A percentile compares a stretch with the other conserved stretches of the same genome.
Evolutionary conservation across 2,888 invertebrate species (phyloP).

Genomic region (Boloria selene): DNA sequence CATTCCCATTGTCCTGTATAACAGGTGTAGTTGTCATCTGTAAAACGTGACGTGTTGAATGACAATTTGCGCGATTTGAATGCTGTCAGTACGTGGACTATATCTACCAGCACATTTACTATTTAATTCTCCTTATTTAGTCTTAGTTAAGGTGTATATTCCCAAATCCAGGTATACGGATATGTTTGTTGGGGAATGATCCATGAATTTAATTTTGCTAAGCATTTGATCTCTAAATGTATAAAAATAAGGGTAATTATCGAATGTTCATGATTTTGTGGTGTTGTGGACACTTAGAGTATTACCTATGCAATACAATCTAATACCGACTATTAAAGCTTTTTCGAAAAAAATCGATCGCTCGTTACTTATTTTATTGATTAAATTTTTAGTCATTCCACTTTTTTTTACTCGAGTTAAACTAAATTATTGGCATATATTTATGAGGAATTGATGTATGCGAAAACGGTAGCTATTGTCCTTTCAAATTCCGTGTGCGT

Average conservation of each 20-base stretch:
- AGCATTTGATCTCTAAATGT: slow-evolving; percentile 6
- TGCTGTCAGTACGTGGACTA: slow-evolving; percentile 45
- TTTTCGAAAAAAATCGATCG: too few relatives aligned
- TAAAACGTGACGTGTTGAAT: slow-evolving; percentile 62
- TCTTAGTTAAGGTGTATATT: slow-evolving; percentile 38
- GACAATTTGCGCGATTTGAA: slow-evolving; percentile 62
- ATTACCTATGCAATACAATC: neutral
- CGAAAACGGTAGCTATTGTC: too few relatives aligned
- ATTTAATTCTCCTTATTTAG: slow-evolving; percentile 24
- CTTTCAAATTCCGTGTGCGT: too few relatives aligned
- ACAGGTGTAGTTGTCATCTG: slow-evolving; percentile 41
- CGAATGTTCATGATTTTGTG: neutral
- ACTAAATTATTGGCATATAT: too few relatives aligned
- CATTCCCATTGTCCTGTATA: slow-evolving; percentile 6
- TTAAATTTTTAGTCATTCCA: too few relatives aligned
- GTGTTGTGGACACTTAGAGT: neutral
- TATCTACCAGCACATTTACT: slow-evolving; percentile 41
- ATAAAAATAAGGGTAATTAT: slow-evolving; percentile 14
- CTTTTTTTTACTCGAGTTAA: too few relatives aligned
- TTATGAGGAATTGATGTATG: too few relatives aligned
- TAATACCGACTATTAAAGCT: neutral
- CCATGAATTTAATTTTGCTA: neutral
- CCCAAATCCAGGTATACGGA: neutral
- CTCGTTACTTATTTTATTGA: too few relatives aligned
- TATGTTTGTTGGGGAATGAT: neutral